These are phyloP conservation scores for Saccostrea glomerata DNA, from an alignment of 1,140 invertebrate species.

Conservation along the genomic window DNA sequence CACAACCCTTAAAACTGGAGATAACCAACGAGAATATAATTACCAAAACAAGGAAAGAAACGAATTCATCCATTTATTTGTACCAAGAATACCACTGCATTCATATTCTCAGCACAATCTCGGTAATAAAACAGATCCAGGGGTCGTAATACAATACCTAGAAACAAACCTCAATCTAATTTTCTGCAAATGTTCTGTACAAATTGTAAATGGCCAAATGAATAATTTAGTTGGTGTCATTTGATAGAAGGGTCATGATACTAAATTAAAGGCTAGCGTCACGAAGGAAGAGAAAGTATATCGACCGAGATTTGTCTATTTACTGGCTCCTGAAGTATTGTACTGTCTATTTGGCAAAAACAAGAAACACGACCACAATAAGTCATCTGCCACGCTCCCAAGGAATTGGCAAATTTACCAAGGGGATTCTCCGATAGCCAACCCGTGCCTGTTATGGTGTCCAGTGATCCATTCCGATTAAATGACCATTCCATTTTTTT, in stretches of 20 bases:
- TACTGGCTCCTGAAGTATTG: neutral
- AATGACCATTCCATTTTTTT: too few species aligned
- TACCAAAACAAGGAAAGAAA: too few species aligned
- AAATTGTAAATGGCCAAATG: constrained; percentile 32
- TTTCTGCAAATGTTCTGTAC: constrained; percentile 16
- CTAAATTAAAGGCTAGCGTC: constrained; percentile 2
- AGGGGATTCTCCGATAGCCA: neutral
- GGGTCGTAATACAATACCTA: neutral
- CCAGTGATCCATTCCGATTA: too few species aligned
- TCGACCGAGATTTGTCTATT: constrained; percentile 18
- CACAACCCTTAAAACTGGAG: too few species aligned
- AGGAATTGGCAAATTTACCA: neutral
- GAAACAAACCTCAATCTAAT: constrained; percentile 20
- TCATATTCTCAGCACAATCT: constrained; percentile 15
- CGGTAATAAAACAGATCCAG: neutral
- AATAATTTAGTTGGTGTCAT: constrained; percentile 32
- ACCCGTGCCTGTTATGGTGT: too few species aligned
- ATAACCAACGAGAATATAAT: too few species aligned
- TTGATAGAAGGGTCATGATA: constrained; percentile 25
- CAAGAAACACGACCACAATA: neutral
- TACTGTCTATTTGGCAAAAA: constrained; percentile 17
- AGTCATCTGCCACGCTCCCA: neutral
- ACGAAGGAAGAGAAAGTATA: neutral
- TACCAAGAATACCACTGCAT: neutral
- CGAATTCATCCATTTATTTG: neutral